These are phyloP conservation scores for Drosophila gaucha DNA, from an alignment of 2,888 invertebrate species.

Conservation along the genomic window DNA sequence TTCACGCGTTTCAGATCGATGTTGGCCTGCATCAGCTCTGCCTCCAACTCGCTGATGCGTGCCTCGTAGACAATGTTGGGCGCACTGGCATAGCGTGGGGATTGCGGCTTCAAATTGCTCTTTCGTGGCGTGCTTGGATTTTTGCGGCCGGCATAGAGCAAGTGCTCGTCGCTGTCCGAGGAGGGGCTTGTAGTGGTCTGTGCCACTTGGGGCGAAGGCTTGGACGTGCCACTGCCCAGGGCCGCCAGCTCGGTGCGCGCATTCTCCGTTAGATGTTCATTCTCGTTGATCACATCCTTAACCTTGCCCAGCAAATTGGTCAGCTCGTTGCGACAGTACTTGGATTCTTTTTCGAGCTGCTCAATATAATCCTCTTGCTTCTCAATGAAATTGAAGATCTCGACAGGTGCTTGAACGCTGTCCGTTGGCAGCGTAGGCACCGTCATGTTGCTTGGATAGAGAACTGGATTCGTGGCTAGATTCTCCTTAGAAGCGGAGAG, in stretches of 20 bases:
- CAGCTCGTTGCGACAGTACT: constrained; percentile 92
- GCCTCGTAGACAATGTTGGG: constrained; percentile 94
- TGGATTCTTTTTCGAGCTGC: constrained; percentile 93
- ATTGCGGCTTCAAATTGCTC: constrained; percentile 56
- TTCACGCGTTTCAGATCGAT: constrained; percentile 91
- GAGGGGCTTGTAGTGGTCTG: constrained; percentile 84
- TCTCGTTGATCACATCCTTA: constrained; percentile 93
- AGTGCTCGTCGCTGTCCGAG: constrained; percentile 86
- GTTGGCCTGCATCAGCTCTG: constrained; percentile 91
- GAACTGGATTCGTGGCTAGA: constrained; percentile 56
- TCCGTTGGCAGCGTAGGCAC: constrained; percentile 64
- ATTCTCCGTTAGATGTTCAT: constrained; percentile 91
- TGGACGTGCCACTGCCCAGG: constrained; percentile 80
- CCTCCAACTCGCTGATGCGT: constrained; percentile 93
- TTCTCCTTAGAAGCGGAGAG: constrained; percentile 81
- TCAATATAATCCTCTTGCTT: constrained; percentile 95
- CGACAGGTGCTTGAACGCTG: constrained; percentile 86
- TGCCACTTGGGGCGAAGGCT: constrained; percentile 12
- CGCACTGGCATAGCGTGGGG: constrained; percentile 87
- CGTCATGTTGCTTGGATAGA: constrained; percentile 59
- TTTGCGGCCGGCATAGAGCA: constrained; percentile 51
- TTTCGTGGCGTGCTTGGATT: constrained; percentile 66
- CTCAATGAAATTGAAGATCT: constrained; percentile 92
- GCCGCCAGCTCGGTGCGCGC: constrained; percentile 89
- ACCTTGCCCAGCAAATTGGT: constrained; percentile 92